Evolutionary conservation across 2,888 invertebrate genomes (phyloP).

Genomic region (Barypeithes pellucidus): DNA sequence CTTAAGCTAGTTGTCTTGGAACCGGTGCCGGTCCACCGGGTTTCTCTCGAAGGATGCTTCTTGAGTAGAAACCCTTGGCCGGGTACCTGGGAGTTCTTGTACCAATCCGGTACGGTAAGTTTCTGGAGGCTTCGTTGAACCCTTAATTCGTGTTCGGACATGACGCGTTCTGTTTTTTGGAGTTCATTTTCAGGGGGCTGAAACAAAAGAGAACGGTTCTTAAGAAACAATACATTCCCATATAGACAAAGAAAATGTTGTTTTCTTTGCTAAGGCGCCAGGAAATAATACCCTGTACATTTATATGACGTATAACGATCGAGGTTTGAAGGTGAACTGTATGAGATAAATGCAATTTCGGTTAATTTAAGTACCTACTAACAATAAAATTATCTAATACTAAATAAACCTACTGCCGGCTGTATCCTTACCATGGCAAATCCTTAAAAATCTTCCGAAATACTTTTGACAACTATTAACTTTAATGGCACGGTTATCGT

Average conservation of each 20-base stretch:
- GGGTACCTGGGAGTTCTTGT: conserved; percentile 81
- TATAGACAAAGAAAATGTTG: no score
- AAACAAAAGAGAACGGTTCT: conserved; percentile 63
- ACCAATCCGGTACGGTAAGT: conserved; percentile 97
- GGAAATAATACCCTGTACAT: no score
- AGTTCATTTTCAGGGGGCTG: conserved; percentile 96
- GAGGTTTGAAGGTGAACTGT: neutral
- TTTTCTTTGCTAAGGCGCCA: no score
- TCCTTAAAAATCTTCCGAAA: conserved; percentile 2
- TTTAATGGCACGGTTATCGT: neutral
- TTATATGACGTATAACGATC: no score
- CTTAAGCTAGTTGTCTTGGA: conserved; percentile 91
- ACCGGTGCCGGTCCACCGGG: conserved; percentile 70
- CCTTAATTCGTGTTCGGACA: conserved; percentile 95
- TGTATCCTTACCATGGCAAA: conserved; percentile 14
- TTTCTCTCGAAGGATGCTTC: conserved; percentile 74
- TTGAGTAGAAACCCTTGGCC: conserved; percentile 87
- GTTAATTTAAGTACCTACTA: neutral
- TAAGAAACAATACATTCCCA: no score
- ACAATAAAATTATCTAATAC: neutral
- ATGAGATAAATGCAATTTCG: neutral
- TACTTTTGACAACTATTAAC: conserved; percentile 9
- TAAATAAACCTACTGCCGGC: neutral
- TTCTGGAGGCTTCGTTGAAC: conserved; percentile 95
- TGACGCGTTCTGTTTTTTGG: conserved; percentile 88